Evolutionary conservation across 2,113 vertebrate genomes (phyloP).

Genomic region (Chaetops frenatus): DNA sequence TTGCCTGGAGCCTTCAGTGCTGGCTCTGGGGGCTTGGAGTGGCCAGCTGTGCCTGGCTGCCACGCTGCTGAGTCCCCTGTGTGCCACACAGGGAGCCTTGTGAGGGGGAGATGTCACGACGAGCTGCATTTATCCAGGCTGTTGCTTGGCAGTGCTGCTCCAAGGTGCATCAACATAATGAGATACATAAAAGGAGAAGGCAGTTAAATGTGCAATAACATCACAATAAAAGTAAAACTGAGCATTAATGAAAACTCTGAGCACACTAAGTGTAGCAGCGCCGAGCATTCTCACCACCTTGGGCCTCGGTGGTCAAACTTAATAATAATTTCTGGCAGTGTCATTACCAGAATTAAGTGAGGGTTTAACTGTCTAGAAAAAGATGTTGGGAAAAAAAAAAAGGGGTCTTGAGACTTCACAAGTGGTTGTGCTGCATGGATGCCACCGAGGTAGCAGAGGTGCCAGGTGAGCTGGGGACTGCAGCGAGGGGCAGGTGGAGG

Average conservation of each 20-base stretch:
- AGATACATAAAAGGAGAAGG: conserved; percentile 46
- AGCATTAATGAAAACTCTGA: conserved; percentile 41
- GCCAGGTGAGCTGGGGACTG: background rate
- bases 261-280: background rate
- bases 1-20: background rate
- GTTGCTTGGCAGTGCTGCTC: conserved; percentile 37
- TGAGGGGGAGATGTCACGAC: background rate
- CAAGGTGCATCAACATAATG: conserved; percentile 47
- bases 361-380: background rate
- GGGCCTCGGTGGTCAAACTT: background rate
- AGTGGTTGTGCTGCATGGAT: background rate
- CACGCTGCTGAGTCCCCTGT: fast-evolving
- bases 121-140: conserved; percentile 3
- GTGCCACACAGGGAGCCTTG: background rate
- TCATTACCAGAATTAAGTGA: background rate
- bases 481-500: background rate
- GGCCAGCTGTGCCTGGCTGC: background rate
- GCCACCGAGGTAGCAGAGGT: background rate
- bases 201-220: conserved; percentile 40
- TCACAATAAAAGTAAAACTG: conserved; percentile 42
- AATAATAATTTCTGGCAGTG: background rate
- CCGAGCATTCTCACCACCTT: background rate
- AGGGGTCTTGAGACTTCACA: background rate
- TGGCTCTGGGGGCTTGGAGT: background rate
- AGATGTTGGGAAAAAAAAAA: background rate